Evolutionary conservation across 2,888 invertebrate genomes (phyloP).

Genomic region (Napeogenes sylphis): DNA sequence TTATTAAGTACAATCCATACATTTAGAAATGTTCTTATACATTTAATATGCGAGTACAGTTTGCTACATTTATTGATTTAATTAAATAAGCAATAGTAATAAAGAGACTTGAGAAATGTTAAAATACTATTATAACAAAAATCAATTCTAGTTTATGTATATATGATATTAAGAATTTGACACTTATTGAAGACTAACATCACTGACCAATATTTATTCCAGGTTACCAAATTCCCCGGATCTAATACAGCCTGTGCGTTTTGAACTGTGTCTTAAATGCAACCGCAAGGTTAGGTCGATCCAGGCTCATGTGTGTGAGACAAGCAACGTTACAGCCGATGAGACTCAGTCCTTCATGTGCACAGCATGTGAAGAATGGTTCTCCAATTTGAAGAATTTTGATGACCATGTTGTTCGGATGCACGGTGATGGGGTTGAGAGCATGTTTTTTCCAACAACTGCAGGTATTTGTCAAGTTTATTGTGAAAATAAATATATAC

Average conservation of each 20-base stretch:
- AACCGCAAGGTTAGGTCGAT: conserved; percentile 29
- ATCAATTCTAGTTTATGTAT: no score
- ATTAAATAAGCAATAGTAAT: no score
- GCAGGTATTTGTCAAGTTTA: conserved; percentile 35
- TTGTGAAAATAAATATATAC: background rate
- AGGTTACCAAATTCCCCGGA: conserved; percentile 40
- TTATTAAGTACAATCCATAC: no score
- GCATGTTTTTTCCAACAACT: conserved; percentile 48
- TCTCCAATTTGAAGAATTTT: conserved; percentile 39
- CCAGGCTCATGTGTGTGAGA: conserved; percentile 24
- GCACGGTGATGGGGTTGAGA: conserved; percentile 45
- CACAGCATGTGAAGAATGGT: conserved; percentile 29
- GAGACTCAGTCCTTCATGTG: conserved; percentile 13
- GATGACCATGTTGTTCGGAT: conserved; percentile 45
- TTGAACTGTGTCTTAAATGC: conserved; percentile 44
- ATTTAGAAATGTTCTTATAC: no score
- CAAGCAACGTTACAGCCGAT: background rate
- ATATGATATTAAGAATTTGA: no score
- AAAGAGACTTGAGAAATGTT: no score
- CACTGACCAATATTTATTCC: conserved; percentile 26
- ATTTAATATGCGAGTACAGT: no score
- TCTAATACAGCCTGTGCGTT: conserved; percentile 45
- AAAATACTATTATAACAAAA: no score
- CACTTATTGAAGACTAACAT: no score
- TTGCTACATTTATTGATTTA: no score